A percentile compares a stretch with the other conserved stretches of the same genome.
These are phyloP conservation scores for Drosophila siamana DNA, from an alignment of 2,888 invertebrate species.

Conservation along the genomic window DNA sequence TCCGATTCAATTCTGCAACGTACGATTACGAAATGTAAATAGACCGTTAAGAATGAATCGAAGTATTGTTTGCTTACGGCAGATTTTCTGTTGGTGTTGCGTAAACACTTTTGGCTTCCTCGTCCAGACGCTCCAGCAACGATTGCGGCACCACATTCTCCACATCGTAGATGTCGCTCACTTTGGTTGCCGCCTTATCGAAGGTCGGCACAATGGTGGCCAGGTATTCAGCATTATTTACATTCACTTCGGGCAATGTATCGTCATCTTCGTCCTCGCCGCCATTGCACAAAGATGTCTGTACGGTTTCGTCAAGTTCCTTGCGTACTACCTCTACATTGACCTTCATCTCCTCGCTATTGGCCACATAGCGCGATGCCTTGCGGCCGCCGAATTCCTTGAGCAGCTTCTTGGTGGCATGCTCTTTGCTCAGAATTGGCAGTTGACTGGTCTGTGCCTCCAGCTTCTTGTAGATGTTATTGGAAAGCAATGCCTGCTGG, in stretches of 20 bases:
- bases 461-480: slow-evolving; percentile 75
- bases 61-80: slow-evolving; percentile 74
- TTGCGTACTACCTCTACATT: slow-evolving; percentile 80
- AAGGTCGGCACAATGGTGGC: slow-evolving; percentile 77
- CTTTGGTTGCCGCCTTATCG: slow-evolving; percentile 73
- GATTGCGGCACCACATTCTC: slow-evolving; percentile 76
- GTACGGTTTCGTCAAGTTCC: slow-evolving; percentile 78
- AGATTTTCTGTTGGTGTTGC: slow-evolving; percentile 64
- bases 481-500: slow-evolving; percentile 76
- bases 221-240: slow-evolving; percentile 56
- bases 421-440: slow-evolving; percentile 59
- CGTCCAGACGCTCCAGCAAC: slow-evolving; percentile 79
- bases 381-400: slow-evolving; percentile 83
- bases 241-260: slow-evolving; percentile 40
- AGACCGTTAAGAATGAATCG: neutral
- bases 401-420: slow-evolving; percentile 63
- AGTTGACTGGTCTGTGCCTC: slow-evolving; percentile 40
- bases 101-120: slow-evolving; percentile 80
- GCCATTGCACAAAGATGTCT: slow-evolving; percentile 44
- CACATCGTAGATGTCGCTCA: slow-evolving; percentile 77
- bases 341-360: slow-evolving; percentile 78
- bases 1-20: slow-evolving; percentile 79
- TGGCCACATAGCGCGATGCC: slow-evolving; percentile 70
- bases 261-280: slow-evolving; percentile 40
- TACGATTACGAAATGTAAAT: neutral